Conservation (phyloP, 2,113 vertebrate species). For the Psammodynastes pulverulentus region DNA sequence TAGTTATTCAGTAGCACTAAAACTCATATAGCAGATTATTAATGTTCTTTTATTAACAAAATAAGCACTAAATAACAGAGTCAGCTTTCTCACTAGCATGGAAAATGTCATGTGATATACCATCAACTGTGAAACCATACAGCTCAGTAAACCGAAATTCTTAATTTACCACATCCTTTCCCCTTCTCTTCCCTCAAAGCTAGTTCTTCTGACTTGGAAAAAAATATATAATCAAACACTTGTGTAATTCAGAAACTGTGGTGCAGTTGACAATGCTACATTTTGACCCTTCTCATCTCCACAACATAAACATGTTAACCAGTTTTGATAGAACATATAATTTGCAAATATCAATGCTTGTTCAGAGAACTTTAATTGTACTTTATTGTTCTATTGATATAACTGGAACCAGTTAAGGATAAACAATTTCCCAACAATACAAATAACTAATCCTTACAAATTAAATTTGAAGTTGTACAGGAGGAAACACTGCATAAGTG, state of each 20-base stretch:
- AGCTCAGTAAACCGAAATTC: neutral
- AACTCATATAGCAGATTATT: neutral
- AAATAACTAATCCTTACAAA: neutral
- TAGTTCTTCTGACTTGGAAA: neutral
- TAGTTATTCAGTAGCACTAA: neutral
- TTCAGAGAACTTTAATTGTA: neutral
- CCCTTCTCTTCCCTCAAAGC: neutral
- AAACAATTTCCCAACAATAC: neutral
- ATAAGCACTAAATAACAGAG: neutral
- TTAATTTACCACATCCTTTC: constrained; percentile 60
- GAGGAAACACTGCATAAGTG: neutral
- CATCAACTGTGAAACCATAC: neutral
- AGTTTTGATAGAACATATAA: neutral
- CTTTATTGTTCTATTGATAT: neutral
- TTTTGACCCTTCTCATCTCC: neutral
- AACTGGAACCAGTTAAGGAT: neutral
- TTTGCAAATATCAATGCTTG: neutral
- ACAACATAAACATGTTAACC: neutral
- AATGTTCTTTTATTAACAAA: neutral
- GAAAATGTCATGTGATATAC: neutral
- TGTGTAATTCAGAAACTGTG: neutral
- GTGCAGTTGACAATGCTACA: neutral
- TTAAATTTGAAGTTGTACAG: neutral
- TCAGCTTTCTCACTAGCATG: neutral
- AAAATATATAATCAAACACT: neutral